Evolutionary conservation across 2,797 vertebrate species (phyloP), one percentile per base, ranked within the genome.

Genomic region (Rhinichthys osculus): DNA sequence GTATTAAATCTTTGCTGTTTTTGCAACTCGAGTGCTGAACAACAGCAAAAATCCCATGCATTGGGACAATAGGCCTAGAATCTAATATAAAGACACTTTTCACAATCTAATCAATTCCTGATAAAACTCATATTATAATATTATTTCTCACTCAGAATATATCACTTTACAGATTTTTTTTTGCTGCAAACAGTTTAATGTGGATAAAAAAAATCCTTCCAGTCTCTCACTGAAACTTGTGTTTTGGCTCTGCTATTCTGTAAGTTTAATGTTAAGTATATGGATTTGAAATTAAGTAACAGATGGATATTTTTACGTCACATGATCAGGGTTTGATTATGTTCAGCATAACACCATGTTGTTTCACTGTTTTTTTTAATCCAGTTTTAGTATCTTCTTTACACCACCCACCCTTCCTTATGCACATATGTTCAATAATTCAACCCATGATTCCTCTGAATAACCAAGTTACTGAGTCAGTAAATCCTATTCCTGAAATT

Each of bases 331-430:
- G 74, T 13, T 59, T 57, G 33, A 57, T 77, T 57, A 77, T 38
- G 74, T 57, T 77, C 52, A 40, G 21, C 33, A 40, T 7, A 57
- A n/a, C 52, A 59, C 13, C 13, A 40, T n/a, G 11, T 52, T 33
- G 47, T 57, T 59, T 59, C 13, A 16, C 74, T 76, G 73, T 21
- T 54, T 30, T 74, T 27, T 77, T 38, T 1, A 21, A 35, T 57
- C 33, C 21, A 77, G 42, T 50, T 80, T 80, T 80, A 47, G 40
- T 33, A 50, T 66, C 27, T 47, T 80, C 27, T 50, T 50, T 50
- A 80, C 62, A 80, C 78, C 42, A 50, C 27, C 42, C 78, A 67
- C 62, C 27, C 10, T 47, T 80, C 19, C 19, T 4, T 21, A 21
- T 67, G 78, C 27, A 80, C 59, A 67, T 30, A 66, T 66, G 62